Conservation (phyloP, 1,140 invertebrate species). For the Helicoverpa zea region DNA sequence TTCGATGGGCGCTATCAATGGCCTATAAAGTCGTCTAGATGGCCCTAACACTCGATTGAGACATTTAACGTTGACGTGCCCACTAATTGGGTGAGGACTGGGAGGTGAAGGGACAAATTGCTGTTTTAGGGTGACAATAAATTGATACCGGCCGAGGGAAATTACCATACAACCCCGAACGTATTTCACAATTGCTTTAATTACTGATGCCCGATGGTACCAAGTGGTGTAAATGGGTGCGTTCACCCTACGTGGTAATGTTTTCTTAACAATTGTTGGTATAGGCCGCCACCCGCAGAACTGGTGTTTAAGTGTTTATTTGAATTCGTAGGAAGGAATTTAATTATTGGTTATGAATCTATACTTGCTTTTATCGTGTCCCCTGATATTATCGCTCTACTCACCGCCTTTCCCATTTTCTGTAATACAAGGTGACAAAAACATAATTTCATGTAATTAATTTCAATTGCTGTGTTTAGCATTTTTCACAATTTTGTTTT, state of each 20-base stretch:
- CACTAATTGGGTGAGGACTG: conserved; percentile 76
- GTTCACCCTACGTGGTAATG: conserved; percentile 48
- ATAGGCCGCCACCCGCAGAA: conserved; percentile 19
- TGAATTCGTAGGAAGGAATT: conserved; percentile 44
- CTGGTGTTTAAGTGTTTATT: conserved; percentile 46
- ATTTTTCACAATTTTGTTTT: neutral
- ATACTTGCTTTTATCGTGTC: conserved; percentile 1
- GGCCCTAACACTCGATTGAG: conserved; percentile 68
- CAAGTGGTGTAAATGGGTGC: conserved; percentile 61
- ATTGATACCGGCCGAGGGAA: conserved; percentile 74
- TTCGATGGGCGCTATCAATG: conserved; percentile 45
- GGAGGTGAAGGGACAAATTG: conserved; percentile 75
- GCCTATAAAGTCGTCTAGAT: conserved; percentile 58
- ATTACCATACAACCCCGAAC: conserved; percentile 74
- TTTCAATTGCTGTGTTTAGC: too few species aligned
- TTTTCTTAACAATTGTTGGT: conserved; percentile 54
- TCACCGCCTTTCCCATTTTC: neutral
- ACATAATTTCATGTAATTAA: too few species aligned
- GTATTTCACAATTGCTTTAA: conserved; percentile 79
- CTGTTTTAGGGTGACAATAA: conserved; percentile 82
- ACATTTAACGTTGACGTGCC: conserved; percentile 74
- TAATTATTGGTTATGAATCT: conserved; percentile 42
- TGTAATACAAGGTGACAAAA: neutral
- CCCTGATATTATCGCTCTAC: neutral
- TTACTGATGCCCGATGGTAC: conserved; percentile 67